phyloP scores from a whole-genome alignment of 1,140 invertebrate species.

The Aphelenchoides besseyi region DNA sequence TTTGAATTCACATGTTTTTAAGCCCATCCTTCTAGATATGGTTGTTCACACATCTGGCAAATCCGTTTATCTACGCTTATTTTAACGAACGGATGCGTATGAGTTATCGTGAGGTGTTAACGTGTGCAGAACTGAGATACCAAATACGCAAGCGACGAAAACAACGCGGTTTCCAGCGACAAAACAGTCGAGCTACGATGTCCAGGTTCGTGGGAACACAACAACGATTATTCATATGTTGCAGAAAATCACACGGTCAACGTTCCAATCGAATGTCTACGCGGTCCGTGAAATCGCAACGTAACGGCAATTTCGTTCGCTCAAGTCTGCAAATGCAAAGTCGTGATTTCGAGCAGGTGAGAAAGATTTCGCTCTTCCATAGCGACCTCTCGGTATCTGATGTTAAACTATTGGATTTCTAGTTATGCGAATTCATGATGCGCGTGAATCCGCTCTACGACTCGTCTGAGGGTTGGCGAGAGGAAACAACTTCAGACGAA shows the following conservation, averaged over 20 bases:
- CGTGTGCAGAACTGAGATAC: constrained; percentile 44
- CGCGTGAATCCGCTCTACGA: constrained; percentile 58
- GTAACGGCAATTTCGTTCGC: constrained; percentile 55
- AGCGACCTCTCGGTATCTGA: no score
- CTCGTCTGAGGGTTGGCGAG: constrained; percentile 54
- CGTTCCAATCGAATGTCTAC: constrained; percentile 46
- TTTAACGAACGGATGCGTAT: constrained; percentile 57
- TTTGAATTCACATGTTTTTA: background rate
- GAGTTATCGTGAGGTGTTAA: constrained; percentile 50
- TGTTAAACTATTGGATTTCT: no score
- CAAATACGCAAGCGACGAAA: constrained; percentile 38
- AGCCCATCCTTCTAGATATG: constrained; percentile 42
- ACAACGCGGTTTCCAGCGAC: constrained; percentile 32
- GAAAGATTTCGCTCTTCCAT: no score
- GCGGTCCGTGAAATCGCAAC: constrained; percentile 33
- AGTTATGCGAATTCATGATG: constrained; percentile 59
- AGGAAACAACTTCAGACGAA: constrained; percentile 34
- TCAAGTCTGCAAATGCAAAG: constrained; percentile 56
- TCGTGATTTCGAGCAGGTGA: constrained; percentile 58
- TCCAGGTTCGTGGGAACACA: background rate
- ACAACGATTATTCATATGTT: constrained; percentile 21
- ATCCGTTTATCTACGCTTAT: constrained; percentile 58
- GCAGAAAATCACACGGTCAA: constrained; percentile 42
- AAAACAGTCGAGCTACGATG: constrained; percentile 26
- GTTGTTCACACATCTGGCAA: constrained; percentile 53